phyloP scores from a whole-genome alignment of 2,888 invertebrate species.

The Alloplasta piceator region DNA sequence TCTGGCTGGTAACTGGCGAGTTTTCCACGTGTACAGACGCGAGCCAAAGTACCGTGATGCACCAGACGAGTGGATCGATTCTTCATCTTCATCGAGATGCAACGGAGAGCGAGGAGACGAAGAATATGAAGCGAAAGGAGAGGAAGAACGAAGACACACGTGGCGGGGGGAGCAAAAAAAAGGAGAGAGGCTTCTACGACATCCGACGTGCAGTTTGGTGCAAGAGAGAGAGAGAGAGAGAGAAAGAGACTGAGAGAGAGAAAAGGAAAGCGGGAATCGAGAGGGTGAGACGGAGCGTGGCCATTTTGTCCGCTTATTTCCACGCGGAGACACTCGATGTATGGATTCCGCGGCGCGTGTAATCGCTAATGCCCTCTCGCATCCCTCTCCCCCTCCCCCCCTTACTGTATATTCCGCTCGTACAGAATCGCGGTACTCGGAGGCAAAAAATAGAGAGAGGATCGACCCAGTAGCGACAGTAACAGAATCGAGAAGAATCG shows the following conservation, averaged over 20 bases:
- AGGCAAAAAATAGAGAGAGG: slow-evolving; percentile 12
- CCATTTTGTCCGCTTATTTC: slow-evolving; percentile 82
- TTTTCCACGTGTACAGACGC: slow-evolving; percentile 21
- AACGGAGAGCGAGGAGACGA: slow-evolving; percentile 59
- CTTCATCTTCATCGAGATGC: slow-evolving; percentile 44
- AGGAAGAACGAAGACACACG: slow-evolving; percentile 38
- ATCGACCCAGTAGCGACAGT: slow-evolving; percentile 50
- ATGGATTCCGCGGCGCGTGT: slow-evolving; percentile 80
- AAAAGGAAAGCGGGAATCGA: slow-evolving; percentile 75
- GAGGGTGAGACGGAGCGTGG: slow-evolving; percentile 79
- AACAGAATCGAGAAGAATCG: slow-evolving; percentile 30
- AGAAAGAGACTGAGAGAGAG: slow-evolving; percentile 26
- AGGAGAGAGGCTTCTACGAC: slow-evolving; percentile 53
- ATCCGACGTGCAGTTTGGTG: slow-evolving; percentile 61
- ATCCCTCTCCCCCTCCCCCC: slow-evolving; percentile 68
- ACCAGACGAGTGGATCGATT: slow-evolving; percentile 43
- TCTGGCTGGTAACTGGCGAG: slow-evolving; percentile 11
- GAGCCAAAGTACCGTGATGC: slow-evolving; percentile 56
- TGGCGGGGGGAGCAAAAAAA: slow-evolving; percentile 40
- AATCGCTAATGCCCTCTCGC: slow-evolving; percentile 80
- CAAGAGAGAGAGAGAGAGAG: slow-evolving; percentile 48
- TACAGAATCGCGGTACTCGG: background rate
- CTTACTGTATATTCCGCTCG: slow-evolving; percentile 35
- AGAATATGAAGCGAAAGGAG: slow-evolving; percentile 4
- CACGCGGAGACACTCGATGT: slow-evolving; percentile 80